Evolutionary conservation across 2,113 vertebrate genomes (phyloP).

Genomic region (Camelus bactrianus): DNA sequence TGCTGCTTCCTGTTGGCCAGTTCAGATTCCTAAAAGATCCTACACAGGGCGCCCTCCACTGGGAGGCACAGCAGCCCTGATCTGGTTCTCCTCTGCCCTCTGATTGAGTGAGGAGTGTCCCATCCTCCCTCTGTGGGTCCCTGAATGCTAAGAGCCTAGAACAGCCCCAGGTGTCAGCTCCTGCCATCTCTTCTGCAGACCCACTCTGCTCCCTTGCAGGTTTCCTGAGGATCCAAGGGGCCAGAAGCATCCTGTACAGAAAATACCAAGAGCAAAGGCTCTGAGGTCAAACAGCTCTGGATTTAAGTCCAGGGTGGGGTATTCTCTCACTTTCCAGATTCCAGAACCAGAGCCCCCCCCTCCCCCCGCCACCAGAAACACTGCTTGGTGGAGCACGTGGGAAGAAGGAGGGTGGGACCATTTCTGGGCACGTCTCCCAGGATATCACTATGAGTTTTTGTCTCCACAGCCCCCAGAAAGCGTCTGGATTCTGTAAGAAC

Average conservation of each 20-base stretch:
- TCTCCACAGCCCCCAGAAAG: conserved; percentile 86
- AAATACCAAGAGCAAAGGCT: background rate
- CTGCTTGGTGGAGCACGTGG: background rate
- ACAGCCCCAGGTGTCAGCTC: no score
- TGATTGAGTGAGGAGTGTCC: background rate
- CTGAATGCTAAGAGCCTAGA: background rate
- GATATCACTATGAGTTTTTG: background rate
- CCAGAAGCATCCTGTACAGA: background rate
- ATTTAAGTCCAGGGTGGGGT: background rate
- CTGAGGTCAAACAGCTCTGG: background rate
- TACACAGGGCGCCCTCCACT: background rate
- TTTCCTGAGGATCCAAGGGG: background rate
- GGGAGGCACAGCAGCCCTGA: background rate
- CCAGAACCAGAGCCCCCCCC: background rate
- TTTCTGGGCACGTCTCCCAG: background rate
- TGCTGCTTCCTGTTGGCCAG: background rate
- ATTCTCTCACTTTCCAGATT: background rate
- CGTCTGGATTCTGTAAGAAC: conserved; percentile 91
- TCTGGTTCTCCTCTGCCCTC: background rate
- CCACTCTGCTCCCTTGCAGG: accelerated
- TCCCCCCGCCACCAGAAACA: background rate
- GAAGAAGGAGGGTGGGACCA: background rate
- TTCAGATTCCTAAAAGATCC: background rate
- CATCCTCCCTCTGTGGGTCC: background rate
- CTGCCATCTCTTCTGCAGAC: background rate